A percentile compares a stretch with the other conserved stretches of the same genome.
Evolutionary conservation across 2,888 invertebrate species (phyloP).

Genomic region (Pharmacophagus antenor): DNA sequence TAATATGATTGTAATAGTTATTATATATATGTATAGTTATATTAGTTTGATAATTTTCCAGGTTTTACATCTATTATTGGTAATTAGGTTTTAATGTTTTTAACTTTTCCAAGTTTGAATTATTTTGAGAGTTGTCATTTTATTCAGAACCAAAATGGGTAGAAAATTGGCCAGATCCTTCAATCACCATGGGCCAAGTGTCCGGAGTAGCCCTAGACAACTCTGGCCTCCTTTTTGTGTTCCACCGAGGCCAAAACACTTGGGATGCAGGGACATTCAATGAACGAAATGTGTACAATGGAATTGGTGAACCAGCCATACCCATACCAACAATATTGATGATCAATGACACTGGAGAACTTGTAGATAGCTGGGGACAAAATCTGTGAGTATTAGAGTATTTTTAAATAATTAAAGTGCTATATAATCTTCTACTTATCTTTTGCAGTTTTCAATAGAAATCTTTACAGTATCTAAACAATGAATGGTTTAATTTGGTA

Average conservation of each 20-base stretch:
- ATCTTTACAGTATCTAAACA: no score
- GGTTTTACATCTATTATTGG: no score
- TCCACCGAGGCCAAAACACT: constrained; percentile 87
- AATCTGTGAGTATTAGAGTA: constrained; percentile 79
- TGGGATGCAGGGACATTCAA: constrained; percentile 84
- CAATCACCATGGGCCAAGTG: constrained; percentile 85
- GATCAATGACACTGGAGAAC: constrained; percentile 82
- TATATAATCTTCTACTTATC: no score
- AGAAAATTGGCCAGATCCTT: constrained; percentile 78
- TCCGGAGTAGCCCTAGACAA: constrained; percentile 89
- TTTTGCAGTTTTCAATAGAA: no score
- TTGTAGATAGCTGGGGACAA: constrained; percentile 85
- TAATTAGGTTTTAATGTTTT: constrained; percentile 8
- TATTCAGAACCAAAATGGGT: constrained; percentile 77
- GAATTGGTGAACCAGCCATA: constrained; percentile 82
- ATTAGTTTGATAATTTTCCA: no score
- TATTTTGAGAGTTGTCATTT: no score
- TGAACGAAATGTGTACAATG: constrained; percentile 75
- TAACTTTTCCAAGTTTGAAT: no score
- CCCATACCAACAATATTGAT: constrained; percentile 83
- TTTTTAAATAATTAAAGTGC: not conserved
- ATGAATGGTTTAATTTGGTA: no score
- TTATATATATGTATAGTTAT: no score
- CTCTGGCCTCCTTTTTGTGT: constrained; percentile 87
- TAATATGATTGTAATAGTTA: no score